Evolutionary conservation across 2,797 vertebrate species (phyloP), one percentile per base, ranked within the genome.

Genomic region (Poeciliopsis turneri): DNA sequence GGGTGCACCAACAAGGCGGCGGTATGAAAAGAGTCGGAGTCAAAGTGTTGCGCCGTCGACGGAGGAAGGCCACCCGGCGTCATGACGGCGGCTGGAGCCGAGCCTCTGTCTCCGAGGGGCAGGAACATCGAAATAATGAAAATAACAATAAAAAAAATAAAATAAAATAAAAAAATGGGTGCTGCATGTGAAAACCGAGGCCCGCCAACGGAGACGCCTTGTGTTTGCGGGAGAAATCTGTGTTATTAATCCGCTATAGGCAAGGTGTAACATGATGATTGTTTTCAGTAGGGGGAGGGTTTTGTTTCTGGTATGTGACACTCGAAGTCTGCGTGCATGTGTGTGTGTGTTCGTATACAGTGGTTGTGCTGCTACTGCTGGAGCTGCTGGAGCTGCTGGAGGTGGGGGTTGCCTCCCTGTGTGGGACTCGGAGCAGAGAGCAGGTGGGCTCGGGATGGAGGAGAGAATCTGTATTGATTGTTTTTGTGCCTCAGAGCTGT

Each of bases 391-490:
- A 82, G 84, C 70, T 57, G n/a, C 80, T 81, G 85, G 78, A 84
- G 87, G 91, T 88, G 92, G 92, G 93, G 92, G 91, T 91, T 89
- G 91, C 87, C 91, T 93, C 90, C 90, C 90, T 93, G 92, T 92
- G 91, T 92, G 91, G 88, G 91, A 91, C 92, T 92, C 92, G 94
- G 96, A 97, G 95, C 94, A 94, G 94, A 97, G 96, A 96, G 96
- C 96, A 97, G 96, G 96, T 94, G 93, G 93, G 93, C 92, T 92
- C 95, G 96, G 95, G 96, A 94, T 94, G 91, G 96, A 97, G 97
- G 96, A 97, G 96, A 96, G 97, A 96, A 96, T 96, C 94, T 94
- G 89, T 97, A 99, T 98, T 97, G 98, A 99, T 98, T 98, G 93
- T 95, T 97, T 97, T 94, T 96, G 96, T 95, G 91, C 95, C 95